phyloP scores from a whole-genome alignment of 2,113 vertebrate species.

The Excalfactoria chinensis region DNA sequence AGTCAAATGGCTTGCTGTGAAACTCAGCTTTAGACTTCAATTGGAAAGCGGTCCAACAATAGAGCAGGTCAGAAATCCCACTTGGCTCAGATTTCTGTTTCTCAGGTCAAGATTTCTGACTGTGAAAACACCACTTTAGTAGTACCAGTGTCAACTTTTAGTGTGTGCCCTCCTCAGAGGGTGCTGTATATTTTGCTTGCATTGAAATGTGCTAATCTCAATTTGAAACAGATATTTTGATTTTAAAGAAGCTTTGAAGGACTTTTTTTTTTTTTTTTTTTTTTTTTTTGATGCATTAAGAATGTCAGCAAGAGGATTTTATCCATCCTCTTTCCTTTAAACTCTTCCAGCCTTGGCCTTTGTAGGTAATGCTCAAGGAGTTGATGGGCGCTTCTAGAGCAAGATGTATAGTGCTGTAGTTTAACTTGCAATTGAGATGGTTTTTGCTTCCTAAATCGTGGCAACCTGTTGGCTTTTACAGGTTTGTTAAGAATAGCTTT shows the following conservation, averaged over 20 bases:
- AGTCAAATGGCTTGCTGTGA: background rate
- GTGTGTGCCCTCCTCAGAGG: background rate
- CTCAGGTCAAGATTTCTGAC: background rate
- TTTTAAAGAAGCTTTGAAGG: fast-evolving
- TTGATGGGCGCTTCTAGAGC: background rate
- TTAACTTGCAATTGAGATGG: background rate
- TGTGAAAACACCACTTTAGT: background rate
- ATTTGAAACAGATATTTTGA: background rate
- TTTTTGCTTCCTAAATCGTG: background rate
- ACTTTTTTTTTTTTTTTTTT: background rate
- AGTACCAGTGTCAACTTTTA: background rate
- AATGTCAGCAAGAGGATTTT: background rate
- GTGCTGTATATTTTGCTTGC: fast-evolving
- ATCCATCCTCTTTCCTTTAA: background rate
- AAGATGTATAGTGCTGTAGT: background rate
- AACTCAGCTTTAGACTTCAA: background rate
- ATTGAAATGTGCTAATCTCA: background rate
- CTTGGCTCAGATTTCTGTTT: background rate
- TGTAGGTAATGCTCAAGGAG: background rate
- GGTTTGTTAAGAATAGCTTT: background rate
- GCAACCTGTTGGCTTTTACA: background rate
- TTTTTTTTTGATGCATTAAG: background rate
- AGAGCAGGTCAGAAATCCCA: conserved; percentile 2
- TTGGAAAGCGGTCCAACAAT: conserved; percentile 9
- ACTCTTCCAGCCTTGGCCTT: background rate